A percentile compares a stretch with the other conserved stretches of the same genome.
Evolutionary conservation across 1,140 invertebrate genomes (phyloP).

Genomic region (Microplitis demolitor): DNA sequence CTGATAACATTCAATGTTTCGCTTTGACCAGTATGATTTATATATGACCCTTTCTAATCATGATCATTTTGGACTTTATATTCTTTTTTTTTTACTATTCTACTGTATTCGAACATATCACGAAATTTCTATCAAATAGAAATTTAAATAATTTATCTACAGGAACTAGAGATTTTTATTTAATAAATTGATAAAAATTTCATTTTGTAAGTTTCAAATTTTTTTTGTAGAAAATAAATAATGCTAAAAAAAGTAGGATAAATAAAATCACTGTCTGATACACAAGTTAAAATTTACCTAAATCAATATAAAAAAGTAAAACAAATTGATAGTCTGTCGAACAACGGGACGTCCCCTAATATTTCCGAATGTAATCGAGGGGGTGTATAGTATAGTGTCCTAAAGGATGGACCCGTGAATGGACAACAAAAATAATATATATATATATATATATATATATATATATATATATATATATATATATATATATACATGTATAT

Average conservation of each 20-base stretch:
- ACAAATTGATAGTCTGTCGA: conserved; percentile 62
- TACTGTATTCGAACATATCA: no score
- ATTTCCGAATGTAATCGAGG: conserved; percentile 64
- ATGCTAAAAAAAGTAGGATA: no score
- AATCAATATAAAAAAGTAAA: conserved; percentile 39
- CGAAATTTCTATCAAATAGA: no score
- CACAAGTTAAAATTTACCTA: conserved; percentile 15
- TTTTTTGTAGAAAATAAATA: no score
- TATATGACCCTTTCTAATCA: conserved; percentile 17
- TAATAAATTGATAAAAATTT: no score
- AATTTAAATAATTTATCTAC: no score
- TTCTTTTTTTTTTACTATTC: conserved; percentile 41
- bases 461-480: neutral
- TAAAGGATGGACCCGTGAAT: conserved; percentile 25
- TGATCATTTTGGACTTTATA: conserved; percentile 25
- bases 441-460: neutral
- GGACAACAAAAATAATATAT: conserved; percentile 28
- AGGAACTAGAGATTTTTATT: no score
- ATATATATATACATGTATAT: neutral
- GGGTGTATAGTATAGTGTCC: conserved; percentile 45
- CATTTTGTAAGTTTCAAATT: no score
- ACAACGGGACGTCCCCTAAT: conserved; percentile 62
- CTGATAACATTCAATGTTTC: conserved; percentile 59
- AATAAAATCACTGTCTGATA: conserved; percentile 20
- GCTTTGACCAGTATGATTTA: conserved; percentile 18